Evolutionary conservation across 2,113 vertebrate genomes (phyloP), one percentile per base, ranked within the genome.

Genomic region (Phalacrocorax aristotelis): DNA sequence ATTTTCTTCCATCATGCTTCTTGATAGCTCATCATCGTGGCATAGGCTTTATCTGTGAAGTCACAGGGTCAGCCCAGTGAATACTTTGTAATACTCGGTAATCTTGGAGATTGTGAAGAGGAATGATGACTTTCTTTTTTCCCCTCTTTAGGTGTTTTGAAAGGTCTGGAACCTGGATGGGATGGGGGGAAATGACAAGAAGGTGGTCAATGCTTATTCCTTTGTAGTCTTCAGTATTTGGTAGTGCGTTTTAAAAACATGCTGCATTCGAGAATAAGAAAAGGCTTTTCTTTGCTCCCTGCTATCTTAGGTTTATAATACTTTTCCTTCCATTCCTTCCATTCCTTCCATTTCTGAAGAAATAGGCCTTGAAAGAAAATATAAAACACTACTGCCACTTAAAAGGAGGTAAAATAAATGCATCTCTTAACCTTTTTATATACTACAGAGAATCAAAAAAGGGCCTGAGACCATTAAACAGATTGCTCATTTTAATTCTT

Each of bases 401-500:
- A 72, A 93, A 95, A 91, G 69, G 52, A 87, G 20, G 78, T 76
- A 65, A 93, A 96, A 90, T 72, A 91, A 96, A 74, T 55, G n/a
- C 34, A 30, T 87, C 75, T 84, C 58, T 96, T 94, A 85, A 87
- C 93, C 77, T 95, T 92, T 81, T 79, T 69, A 40, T 87, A 25
- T 84, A 84, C 57, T 54, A 82, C 54, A 61, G 82, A 96, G 84
- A 87, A 93, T 85, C 65, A 52, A 54, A 86, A 91, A 91, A 79
- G 36, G 30, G 62, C 87, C 70, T 18, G 62, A 95, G 90, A 85
- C 82, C 66, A 29, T 94, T 69, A 60, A 85, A 46, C 61, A 95
- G 91, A 61, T 94, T 68, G 84, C 89, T 97, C 34, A 61, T 91
- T 94, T 93, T 79, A 55, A 85, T 95, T 93, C 89, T 82, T 95